Evolutionary conservation across 2,888 invertebrate genomes (phyloP), one percentile per base, ranked within the genome.

Genomic region (Dryococelus australis): DNA sequence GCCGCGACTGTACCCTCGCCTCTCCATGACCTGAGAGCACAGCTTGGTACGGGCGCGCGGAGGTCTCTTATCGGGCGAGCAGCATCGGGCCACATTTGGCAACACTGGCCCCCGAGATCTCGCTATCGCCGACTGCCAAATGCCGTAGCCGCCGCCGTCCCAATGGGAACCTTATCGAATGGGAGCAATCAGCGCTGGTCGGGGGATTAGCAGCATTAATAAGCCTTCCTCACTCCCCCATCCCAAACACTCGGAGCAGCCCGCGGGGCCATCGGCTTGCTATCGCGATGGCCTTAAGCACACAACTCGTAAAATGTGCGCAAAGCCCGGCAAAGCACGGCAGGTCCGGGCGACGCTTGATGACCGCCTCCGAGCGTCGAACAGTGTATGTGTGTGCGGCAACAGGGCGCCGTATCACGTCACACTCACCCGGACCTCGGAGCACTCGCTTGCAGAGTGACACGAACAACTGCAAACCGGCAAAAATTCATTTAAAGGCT

Each of bases 201-300:
- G 83, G 80, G 83, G 83, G 28, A 83, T 83, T 83, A 83, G 43
- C 83, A 83, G 43, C 83, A 83, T 83, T 83, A 83, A 83, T 83
- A 83, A 83, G 83, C 83, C 83, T 83, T 83, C 43, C 83, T 12
- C 83, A 20, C 28, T 12, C 83, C 83, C 83, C 83, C 28, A 26
- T 20, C 80, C 28, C 80, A 10, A 10, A 13, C 80, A 13, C 80
- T 13, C 80, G 12, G 16, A 13, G 3, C 28, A 13, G 16, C 80
- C 13, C 28, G 12, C 28, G 13, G 24, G 28, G 80, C 80, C 80
- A 80, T 80, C 28, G 35, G 83, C 43, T 12, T n/a, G 83, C 43
- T 87, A 87, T 87, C 87, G 85, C 87, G 87, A 87, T 87, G 87
- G 85, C 87, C 87, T 87, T 85, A 87, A 87, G 85, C 87, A 85